A percentile compares a stretch with the other conserved stretches of the same genome.
phyloP scores from a whole-genome alignment of 2,797 vertebrate genomes.

The Chaunax sp. region DNA sequence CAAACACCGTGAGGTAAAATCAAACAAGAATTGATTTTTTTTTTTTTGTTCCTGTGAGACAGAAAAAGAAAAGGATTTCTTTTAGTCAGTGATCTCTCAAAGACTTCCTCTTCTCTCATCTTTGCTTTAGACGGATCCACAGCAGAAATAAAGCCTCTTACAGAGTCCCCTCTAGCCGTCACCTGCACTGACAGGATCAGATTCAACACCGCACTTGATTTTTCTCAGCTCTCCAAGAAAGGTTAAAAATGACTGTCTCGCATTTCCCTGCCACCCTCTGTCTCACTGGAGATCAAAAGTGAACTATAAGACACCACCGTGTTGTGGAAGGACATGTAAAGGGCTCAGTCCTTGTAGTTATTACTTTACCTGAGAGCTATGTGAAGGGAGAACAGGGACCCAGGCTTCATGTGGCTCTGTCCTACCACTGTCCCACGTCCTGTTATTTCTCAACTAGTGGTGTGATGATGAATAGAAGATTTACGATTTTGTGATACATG shows the following conservation, averaged over 20 bases:
- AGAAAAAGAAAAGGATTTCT: slow-evolving; percentile 36
- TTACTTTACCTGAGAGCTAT: slow-evolving; percentile 36
- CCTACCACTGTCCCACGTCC: slow-evolving; percentile 12
- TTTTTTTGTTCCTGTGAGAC: slow-evolving; percentile 24
- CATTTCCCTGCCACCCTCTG: slow-evolving; percentile 59
- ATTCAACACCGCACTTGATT: slow-evolving; percentile 74
- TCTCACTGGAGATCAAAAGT: slow-evolving; percentile 65
- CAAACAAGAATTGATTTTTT: slow-evolving; percentile 50
- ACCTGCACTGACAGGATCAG: slow-evolving; percentile 70
- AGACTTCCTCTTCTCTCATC: slow-evolving; percentile 40
- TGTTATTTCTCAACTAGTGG: slow-evolving; percentile 22
- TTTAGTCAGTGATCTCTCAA: slow-evolving; percentile 35
- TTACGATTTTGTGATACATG: background rate
- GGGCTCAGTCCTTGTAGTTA: slow-evolving; percentile 46
- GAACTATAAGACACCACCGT: slow-evolving; percentile 61
- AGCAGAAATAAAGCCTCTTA: slow-evolving; percentile 74
- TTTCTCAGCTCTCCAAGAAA: slow-evolving; percentile 62
- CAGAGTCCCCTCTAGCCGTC: slow-evolving; percentile 69
- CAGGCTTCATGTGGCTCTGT: slow-evolving; percentile 15
- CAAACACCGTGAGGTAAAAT: slow-evolving; percentile 49
- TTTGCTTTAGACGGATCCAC: slow-evolving; percentile 59
- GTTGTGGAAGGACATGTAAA: slow-evolving; percentile 61
- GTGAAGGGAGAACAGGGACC: slow-evolving; percentile 17
- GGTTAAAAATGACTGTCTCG: slow-evolving; percentile 57
- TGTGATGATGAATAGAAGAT: slow-evolving; percentile 19